Conservation (phyloP, 2,888 invertebrate species). For the Lasioglossum villosulum region DNA sequence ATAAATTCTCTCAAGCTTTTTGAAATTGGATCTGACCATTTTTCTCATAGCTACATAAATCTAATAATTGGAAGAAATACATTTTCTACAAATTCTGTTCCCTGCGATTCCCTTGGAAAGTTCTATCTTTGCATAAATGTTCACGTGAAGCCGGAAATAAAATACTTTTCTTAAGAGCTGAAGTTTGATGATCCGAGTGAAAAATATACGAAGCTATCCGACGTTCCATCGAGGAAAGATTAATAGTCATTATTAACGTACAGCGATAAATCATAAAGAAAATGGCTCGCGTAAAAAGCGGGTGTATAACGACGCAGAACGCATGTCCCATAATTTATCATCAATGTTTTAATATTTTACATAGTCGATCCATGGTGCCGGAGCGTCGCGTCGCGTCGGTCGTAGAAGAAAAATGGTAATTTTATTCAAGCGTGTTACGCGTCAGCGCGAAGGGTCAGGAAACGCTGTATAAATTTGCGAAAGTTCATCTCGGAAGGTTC, state of each 20-base stretch:
- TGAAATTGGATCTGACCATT: neutral
- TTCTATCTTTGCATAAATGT: neutral
- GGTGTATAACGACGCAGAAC: neutral
- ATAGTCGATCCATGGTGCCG: no score
- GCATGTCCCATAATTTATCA: neutral
- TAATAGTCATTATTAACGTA: neutral
- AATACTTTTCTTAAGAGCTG: neutral
- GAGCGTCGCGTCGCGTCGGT: neutral
- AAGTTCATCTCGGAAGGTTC: constrained; percentile 68
- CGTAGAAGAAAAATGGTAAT: constrained; percentile 49
- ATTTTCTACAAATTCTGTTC: no score
- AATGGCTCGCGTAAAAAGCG: neutral
- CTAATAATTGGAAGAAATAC: no score
- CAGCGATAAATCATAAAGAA: neutral
- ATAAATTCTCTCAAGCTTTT: neutral
- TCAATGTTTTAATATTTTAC: neutral
- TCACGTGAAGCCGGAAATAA: neutral
- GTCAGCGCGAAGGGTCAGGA: constrained; percentile 47
- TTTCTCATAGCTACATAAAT: no score
- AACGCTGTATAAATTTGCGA: constrained; percentile 68
- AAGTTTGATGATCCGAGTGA: neutral
- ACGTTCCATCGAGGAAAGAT: neutral
- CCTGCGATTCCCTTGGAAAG: neutral
- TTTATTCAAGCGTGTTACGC: constrained; percentile 45
- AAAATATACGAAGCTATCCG: neutral